A percentile compares a stretch with the other conserved stretches of the same genome.
These are phyloP conservation scores for Chaetodon trifascialis DNA, from an alignment of 2,113 vertebrate species.

Conservation along the genomic window DNA sequence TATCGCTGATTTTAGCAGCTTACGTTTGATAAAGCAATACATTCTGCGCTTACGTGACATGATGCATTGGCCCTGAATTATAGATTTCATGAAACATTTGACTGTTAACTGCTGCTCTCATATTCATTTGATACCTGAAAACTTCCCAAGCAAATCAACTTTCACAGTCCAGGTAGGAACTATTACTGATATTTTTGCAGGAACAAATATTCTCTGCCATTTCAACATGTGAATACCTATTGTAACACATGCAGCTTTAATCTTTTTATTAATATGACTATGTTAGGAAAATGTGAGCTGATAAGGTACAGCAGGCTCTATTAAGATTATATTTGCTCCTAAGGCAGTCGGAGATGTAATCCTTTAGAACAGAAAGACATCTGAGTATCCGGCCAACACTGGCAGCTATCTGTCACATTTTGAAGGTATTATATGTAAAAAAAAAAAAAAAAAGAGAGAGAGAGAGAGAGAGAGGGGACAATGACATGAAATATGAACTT, in stretches of 20 bases:
- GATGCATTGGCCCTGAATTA: background rate
- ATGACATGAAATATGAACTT: background rate
- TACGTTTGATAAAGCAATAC: background rate
- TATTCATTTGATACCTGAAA: background rate
- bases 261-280: constrained; percentile 2
- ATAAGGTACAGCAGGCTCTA: background rate
- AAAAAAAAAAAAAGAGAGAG: background rate
- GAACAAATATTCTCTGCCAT: too few relatives aligned
- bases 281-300: background rate
- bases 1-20: background rate
- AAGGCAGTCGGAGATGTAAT: constrained; percentile 1
- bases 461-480: too few relatives aligned
- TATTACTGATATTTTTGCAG: too few relatives aligned
- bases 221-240: background rate
- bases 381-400: background rate
- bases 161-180: background rate
- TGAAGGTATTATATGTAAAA: background rate
- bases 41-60: background rate
- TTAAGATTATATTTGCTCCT: constrained; percentile 11
- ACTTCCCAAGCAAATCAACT: background rate
- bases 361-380: constrained; percentile 6
- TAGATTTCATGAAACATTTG: background rate
- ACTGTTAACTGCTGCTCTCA: background rate
- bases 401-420: background rate
- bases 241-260: background rate